Base-by-base conservation (phyloP, 2,888 invertebrate species). In the Netelia virgata region DNA sequence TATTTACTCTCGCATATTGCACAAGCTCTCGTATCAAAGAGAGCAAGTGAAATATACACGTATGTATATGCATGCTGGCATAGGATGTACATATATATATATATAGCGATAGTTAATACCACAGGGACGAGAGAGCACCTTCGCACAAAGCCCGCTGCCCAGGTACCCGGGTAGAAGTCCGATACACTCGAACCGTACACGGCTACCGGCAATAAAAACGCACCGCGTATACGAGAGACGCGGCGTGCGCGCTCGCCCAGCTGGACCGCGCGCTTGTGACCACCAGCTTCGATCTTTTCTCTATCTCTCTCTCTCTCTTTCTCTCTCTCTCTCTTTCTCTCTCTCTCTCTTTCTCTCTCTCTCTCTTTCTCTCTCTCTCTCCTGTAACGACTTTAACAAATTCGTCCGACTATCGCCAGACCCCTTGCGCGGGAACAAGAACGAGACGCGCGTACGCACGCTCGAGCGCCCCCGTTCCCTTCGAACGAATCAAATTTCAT, bases 171-270 rank as follows among this genome's bases (percentile, higher is more conserved):
- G 10, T 11, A 68, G 68, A 50, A 69, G 23, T 68, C 73, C 43
- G 14, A 11, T 69, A 59, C 41, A 59, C 50, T 66, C 76, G 72
- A 80, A 55, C 80, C 76, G 72, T 76, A 84, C 83, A 80, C 80
- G 83, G 83, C 83, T 84, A 80, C 83, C 76, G 76, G 83, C 61
- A 76, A 80, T 81, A 81, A 77, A 84, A 84, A 84, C 72, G 64
- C 57, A 23, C 61, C 23, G 6, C 28, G 72, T 41, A 43, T 28
- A 72, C 59, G 55, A 55, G 55, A 18, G 8, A 47, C 47, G 10
- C 14, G 47, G 47, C 47, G 47, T 47, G 14, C 73, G 68, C 41
- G 61, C 73, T 63, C 47, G 68, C 66, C 75, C 73, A 70, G 77
- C 77, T 77, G 82, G 76, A 77, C 59, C 72, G 36, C 36, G 20